Evolutionary conservation across 1,140 invertebrate genomes (phyloP).

Genomic region (Scaptomyza montana): DNA sequence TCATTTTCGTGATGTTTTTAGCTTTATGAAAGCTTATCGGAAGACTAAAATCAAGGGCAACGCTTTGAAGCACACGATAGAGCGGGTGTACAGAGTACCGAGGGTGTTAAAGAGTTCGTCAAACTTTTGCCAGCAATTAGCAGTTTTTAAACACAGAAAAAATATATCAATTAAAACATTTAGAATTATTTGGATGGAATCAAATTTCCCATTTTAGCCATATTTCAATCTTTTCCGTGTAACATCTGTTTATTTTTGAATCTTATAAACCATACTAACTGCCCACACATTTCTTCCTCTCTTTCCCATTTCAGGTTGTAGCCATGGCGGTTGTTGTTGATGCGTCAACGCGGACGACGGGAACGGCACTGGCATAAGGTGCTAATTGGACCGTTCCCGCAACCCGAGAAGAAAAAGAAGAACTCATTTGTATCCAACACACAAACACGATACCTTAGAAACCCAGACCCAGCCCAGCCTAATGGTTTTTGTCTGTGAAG

Average conservation of each 20-base stretch:
- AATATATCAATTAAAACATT: background rate
- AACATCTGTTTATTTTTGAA: too few relatives aligned
- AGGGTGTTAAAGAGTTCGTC: constrained; percentile 29
- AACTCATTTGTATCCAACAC: constrained; percentile 21
- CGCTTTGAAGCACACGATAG: constrained; percentile 31
- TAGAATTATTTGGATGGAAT: too few relatives aligned
- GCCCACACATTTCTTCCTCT: background rate
- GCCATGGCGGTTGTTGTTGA: constrained; percentile 32
- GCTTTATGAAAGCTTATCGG: constrained; percentile 56
- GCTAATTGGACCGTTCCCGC: constrained; percentile 27
- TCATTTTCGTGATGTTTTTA: constrained; percentile 62
- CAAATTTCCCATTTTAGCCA: too few relatives aligned
- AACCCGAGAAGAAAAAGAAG: constrained; percentile 1
- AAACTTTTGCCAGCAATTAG: constrained; percentile 22
- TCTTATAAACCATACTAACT: background rate
- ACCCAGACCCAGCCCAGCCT: constrained; percentile 36
- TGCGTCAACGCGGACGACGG: constrained; percentile 33
- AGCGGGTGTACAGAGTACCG: constrained; percentile 3
- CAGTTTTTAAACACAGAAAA: background rate
- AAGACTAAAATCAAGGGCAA: constrained; percentile 66
- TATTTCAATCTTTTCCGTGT: too few relatives aligned
- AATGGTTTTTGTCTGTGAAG: constrained; percentile 76
- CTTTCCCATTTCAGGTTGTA: constrained; percentile 22
- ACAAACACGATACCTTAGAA: constrained; percentile 28
- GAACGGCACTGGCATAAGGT: constrained; percentile 12